Conservation (phyloP, 2,888 invertebrate species). For the Chrysopilus asiliformis region DNA sequence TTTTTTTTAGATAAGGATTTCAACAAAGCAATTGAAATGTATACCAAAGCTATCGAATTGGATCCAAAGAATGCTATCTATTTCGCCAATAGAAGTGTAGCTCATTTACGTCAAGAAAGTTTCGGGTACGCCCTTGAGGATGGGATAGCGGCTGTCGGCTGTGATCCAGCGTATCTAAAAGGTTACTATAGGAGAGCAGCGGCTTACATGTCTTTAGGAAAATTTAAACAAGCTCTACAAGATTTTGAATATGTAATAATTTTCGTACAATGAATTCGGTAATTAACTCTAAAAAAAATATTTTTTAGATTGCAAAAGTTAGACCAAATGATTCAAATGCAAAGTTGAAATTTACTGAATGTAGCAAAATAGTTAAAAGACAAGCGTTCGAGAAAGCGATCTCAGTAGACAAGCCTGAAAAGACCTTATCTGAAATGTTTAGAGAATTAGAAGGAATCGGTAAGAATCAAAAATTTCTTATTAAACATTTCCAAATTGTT, state of each 20-base stretch:
- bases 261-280: no score
- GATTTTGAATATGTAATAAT: slow-evolving; percentile 88
- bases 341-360: slow-evolving; percentile 80
- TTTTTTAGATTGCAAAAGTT: slow-evolving; percentile 67
- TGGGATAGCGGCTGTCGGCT: slow-evolving; percentile 79
- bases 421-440: slow-evolving; percentile 70
- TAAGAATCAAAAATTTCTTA: slow-evolving; percentile 32
- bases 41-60: slow-evolving; percentile 75
- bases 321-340: slow-evolving; percentile 92
- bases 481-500: background rate
- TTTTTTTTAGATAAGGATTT: slow-evolving; percentile 74
- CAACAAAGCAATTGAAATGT: slow-evolving; percentile 75
- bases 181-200: slow-evolving; percentile 96
- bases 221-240: slow-evolving; percentile 89
- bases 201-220: slow-evolving; percentile 93
- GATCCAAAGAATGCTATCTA: slow-evolving; percentile 76
- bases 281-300: background rate
- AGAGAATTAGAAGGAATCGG: slow-evolving; percentile 83
- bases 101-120: slow-evolving; percentile 85
- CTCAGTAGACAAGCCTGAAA: slow-evolving; percentile 77
- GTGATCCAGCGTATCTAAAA: slow-evolving; percentile 83
- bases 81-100: slow-evolving; percentile 90
- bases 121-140: slow-evolving; percentile 90
- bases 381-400: slow-evolving; percentile 96
- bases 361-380: slow-evolving; percentile 89